Percentiles rank a stretch among this genome's conserved stretches.
These are phyloP conservation scores for Lichenostomus cassidix DNA, from an alignment of 2,113 vertebrate genomes.

Conservation along the genomic window DNA sequence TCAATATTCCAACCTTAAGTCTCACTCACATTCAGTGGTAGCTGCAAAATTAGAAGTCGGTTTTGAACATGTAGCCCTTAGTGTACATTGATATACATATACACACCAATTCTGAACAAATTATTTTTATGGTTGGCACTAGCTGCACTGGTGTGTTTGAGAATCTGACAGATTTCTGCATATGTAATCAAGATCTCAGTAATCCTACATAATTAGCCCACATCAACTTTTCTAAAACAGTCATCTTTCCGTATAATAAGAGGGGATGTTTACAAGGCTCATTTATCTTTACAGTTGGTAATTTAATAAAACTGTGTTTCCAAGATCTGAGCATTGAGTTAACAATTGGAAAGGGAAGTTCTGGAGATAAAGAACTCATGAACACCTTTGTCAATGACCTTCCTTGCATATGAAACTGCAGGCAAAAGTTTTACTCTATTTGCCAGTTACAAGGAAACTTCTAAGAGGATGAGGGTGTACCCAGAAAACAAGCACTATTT, in stretches of 20 bases:
- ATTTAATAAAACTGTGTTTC: slow-evolving; percentile 63
- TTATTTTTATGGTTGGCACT: slow-evolving; percentile 43
- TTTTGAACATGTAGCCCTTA: background rate
- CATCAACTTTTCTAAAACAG: slow-evolving; percentile 69
- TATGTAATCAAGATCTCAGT: slow-evolving; percentile 60
- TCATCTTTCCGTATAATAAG: slow-evolving; percentile 55
- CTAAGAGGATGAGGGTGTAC: background rate
- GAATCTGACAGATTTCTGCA: slow-evolving; percentile 53
- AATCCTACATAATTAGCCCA: slow-evolving; percentile 69
- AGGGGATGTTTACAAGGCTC: slow-evolving; percentile 65
- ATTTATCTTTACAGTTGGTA: slow-evolving; percentile 58
- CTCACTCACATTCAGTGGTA: background rate
- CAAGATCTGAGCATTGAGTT: slow-evolving; percentile 49
- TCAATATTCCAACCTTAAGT: background rate
- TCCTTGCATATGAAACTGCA: slow-evolving; percentile 8
- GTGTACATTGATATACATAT: slow-evolving; percentile 33
- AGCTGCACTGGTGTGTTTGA: slow-evolving; percentile 28
- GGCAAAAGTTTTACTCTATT: background rate
- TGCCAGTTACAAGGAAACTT: background rate
- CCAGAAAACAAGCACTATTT: slow-evolving; percentile 1
- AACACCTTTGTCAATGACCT: slow-evolving; percentile 49
- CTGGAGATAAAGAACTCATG: slow-evolving; percentile 2
- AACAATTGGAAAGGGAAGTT: slow-evolving; percentile 45
- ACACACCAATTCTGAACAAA: slow-evolving; percentile 53
- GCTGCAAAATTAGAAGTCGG: background rate